Conservation (phyloP, 2,888 invertebrate species). For the Drosophila sordidula region DNA sequence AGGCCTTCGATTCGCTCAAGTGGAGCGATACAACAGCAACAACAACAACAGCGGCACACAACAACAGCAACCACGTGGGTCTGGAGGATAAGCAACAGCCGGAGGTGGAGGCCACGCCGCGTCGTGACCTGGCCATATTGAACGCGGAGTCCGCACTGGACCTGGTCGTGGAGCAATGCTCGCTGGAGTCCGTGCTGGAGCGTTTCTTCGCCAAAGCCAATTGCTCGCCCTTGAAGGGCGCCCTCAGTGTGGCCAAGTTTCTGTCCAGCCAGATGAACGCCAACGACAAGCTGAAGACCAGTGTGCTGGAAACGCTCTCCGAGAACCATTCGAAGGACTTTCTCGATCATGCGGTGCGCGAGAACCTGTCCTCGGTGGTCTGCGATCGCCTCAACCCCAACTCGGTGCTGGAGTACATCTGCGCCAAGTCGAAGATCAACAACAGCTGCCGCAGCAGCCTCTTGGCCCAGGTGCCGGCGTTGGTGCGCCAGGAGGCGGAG, state of each 20-base stretch:
- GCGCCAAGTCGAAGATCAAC: slow-evolving; percentile 83
- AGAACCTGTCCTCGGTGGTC: slow-evolving; percentile 84
- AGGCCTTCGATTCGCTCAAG: slow-evolving; percentile 70
- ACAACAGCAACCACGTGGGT: slow-evolving; percentile 3
- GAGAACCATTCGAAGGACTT: slow-evolving; percentile 85
- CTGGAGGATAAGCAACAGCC: neutral
- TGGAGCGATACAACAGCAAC: slow-evolving; percentile 68
- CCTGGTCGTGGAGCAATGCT: slow-evolving; percentile 70
- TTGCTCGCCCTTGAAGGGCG: slow-evolving; percentile 57
- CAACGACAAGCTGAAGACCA: slow-evolving; percentile 79
- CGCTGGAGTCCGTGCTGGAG: slow-evolving; percentile 76
- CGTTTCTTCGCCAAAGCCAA: slow-evolving; percentile 74
- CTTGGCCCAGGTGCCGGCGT: slow-evolving; percentile 76
- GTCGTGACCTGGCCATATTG: slow-evolving; percentile 56
- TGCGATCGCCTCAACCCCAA: slow-evolving; percentile 84
- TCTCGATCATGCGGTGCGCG: slow-evolving; percentile 84
- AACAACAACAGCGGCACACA: slow-evolving; percentile 27
- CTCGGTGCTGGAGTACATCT: slow-evolving; percentile 83
- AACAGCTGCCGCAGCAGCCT: slow-evolving; percentile 76
- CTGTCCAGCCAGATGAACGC: slow-evolving; percentile 80
- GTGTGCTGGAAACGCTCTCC: slow-evolving; percentile 82
- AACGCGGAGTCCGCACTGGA: slow-evolving; percentile 64
- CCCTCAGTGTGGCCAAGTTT: slow-evolving; percentile 72
- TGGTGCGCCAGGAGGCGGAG: slow-evolving; percentile 75
- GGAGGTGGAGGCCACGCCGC: neutral